Evolutionary conservation across 2,888 invertebrate genomes (phyloP).

Genomic region (Onthophagus sagittarius): DNA sequence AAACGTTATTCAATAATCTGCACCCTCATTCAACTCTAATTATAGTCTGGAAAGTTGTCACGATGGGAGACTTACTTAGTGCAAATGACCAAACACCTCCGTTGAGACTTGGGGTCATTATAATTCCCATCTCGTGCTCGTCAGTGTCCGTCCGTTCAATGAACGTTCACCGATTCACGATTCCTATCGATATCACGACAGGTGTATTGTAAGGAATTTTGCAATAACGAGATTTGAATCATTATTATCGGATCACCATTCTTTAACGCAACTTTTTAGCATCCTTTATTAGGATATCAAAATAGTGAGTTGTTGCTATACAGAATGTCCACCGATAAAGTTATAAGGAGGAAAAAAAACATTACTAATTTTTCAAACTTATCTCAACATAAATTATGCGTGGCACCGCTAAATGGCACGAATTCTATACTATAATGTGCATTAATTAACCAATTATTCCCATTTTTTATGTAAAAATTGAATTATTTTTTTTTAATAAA

Average conservation of each 20-base stretch:
- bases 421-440: too few species aligned
- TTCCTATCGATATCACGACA: neutral
- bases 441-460: too few species aligned
- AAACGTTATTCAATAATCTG: conserved; percentile 6
- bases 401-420: too few species aligned
- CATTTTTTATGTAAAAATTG: too few species aligned
- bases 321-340: too few species aligned
- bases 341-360: too few species aligned
- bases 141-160: neutral
- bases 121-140: neutral
- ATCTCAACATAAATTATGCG: too few species aligned
- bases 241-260: neutral
- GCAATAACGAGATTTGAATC: neutral
- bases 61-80: neutral
- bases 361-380: too few species aligned
- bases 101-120: neutral
- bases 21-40: conserved; percentile 10
- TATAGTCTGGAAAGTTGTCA: conserved; percentile 3
- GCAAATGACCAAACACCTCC: conserved; percentile 4
- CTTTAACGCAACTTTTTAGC: too few species aligned
- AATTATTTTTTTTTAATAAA: too few species aligned
- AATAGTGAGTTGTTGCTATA: too few species aligned
- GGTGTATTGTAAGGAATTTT: neutral
- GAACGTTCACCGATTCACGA: neutral
- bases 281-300: too few species aligned